Evolutionary conservation across 2,888 invertebrate genomes (phyloP).

Genomic region (Brachylomia viminalis): DNA sequence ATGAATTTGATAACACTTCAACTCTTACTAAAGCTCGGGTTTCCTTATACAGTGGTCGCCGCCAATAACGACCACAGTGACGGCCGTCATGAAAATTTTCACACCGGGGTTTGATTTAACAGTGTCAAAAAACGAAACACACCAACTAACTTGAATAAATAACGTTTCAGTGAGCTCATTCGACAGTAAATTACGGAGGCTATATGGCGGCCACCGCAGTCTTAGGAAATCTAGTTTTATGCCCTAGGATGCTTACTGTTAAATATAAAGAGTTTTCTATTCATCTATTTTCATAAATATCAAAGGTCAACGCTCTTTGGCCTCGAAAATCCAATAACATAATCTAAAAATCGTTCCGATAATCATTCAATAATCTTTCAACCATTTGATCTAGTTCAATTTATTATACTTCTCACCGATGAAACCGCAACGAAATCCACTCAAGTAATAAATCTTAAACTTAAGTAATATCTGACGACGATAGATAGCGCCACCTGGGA

Average conservation of each 20-base stretch:
- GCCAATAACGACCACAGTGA: background rate
- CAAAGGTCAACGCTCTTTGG: background rate
- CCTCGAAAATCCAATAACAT: conserved; percentile 7
- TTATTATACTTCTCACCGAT: conserved; percentile 37
- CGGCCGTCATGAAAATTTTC: background rate
- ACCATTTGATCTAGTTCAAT: conserved; percentile 52
- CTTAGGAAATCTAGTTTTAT: background rate
- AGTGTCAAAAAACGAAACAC: background rate
- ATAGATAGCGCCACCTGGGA: conserved; percentile 60
- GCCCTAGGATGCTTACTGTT: background rate
- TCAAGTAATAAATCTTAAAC: conserved; percentile 61
- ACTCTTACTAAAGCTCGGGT: background rate
- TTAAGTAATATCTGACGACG: conserved; percentile 60
- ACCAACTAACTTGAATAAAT: background rate
- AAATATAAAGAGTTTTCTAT: background rate
- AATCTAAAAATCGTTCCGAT: conserved; percentile 22
- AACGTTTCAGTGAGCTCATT: background rate
- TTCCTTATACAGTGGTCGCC: background rate
- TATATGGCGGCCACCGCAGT: background rate
- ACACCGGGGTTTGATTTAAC: background rate
- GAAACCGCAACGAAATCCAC: conserved; percentile 52
- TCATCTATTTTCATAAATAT: conserved; percentile 9
- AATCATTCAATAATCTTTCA: conserved; percentile 43
- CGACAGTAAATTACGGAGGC: background rate
- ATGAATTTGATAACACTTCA: background rate